A percentile compares a stretch with the other conserved stretches of the same genome.
Evolutionary conservation across 2,888 invertebrate species (phyloP).

Genomic region (Orgyia antiqua): DNA sequence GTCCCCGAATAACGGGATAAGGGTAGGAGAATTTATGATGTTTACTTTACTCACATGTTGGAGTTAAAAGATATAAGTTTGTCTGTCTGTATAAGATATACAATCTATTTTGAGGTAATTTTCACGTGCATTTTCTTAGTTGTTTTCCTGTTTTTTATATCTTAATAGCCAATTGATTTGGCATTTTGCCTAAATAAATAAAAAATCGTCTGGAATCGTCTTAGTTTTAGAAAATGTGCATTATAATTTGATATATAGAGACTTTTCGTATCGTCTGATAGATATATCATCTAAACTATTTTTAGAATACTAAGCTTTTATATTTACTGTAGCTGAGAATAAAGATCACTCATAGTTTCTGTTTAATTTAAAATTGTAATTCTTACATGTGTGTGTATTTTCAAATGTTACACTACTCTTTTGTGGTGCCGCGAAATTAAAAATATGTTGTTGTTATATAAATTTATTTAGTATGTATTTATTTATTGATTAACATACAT

Average conservation of each 20-base stretch:
- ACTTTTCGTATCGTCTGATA: slow-evolving; percentile 7
- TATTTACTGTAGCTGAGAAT: not conserved
- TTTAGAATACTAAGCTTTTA: not conserved
- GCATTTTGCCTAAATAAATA: slow-evolving; percentile 18
- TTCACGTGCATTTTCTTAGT: slow-evolving; percentile 12
- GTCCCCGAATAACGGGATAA: no score
- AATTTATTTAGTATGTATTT: no score
- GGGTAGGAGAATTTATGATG: no score
- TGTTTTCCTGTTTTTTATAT: slow-evolving; percentile 9
- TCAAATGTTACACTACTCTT: not conserved
- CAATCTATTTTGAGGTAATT: no score
- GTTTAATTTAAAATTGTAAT: not conserved
- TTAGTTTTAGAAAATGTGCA: slow-evolving; percentile 5
- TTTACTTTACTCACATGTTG: no score
- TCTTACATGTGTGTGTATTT: not conserved
- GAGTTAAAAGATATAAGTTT: no score
- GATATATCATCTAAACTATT: not conserved
- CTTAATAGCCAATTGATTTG: slow-evolving; percentile 14
- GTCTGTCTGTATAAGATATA: no score
- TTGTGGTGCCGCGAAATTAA: no score
- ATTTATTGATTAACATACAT: no score
- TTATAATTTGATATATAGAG: slow-evolving; percentile 2
- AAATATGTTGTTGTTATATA: no score
- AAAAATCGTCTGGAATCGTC: slow-evolving; percentile 18
- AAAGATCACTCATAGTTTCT: not conserved